phyloP scores from a whole-genome alignment of 2,113 vertebrate genomes.

The Taxidea taxus region DNA sequence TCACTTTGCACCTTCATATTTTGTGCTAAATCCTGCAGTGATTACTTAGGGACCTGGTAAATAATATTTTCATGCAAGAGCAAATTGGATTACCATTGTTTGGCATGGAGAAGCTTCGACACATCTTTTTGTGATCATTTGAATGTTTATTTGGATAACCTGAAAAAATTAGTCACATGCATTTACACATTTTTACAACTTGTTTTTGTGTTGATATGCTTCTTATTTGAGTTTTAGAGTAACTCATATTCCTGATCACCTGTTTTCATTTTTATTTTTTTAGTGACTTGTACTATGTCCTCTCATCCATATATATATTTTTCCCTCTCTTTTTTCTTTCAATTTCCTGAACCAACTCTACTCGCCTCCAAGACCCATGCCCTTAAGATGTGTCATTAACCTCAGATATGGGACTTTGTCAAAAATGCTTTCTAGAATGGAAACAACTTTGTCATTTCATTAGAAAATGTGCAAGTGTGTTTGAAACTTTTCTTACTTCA shows the following conservation, averaged over 20 bases:
- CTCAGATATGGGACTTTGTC: conserved; percentile 56
- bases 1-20: background rate
- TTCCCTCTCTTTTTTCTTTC: background rate
- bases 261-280: conserved; percentile 49
- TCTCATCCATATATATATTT: conserved; percentile 2
- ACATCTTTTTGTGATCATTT: background rate
- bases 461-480: conserved; percentile 60
- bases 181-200: background rate
- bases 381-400: conserved; percentile 68
- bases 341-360: conserved; percentile 64
- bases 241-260: conserved; percentile 20
- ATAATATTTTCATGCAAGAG: background rate
- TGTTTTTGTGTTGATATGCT: background rate
- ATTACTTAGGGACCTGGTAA: background rate
- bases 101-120: background rate
- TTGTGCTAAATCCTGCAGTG: background rate
- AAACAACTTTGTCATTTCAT: conserved; percentile 76
- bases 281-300: background rate
- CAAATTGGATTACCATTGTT: background rate
- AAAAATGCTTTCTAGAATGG: conserved; percentile 65
- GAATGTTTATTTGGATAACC: background rate
- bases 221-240: conserved; percentile 62
- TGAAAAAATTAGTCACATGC: background rate
- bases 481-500: conserved; percentile 67
- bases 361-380: background rate